Conservation (phyloP, 2,888 invertebrate genomes). For the Eilema sororculum region DNA sequence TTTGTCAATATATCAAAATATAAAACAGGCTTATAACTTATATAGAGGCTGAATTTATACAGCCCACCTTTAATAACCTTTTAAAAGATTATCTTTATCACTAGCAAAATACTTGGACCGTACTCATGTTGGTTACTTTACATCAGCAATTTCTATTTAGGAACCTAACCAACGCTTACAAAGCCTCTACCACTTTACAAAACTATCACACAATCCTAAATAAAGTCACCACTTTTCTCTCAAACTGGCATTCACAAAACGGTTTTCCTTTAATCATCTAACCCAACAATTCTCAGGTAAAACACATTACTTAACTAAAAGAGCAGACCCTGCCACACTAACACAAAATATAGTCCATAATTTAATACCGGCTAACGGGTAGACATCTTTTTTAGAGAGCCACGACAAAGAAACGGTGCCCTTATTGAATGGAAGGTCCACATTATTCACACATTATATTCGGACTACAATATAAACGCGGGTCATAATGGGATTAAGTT, state of each 20-base stretch:
- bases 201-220: conserved; percentile 5
- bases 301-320: conserved; percentile 64
- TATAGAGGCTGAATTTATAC: too few species aligned
- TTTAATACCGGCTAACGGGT: conserved; percentile 79
- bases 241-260: conserved; percentile 19
- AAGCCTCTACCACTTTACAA: background rate
- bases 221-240: conserved; percentile 3
- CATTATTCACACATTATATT: conserved; percentile 74
- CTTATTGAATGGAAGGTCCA: conserved; percentile 75
- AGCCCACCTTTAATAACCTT: background rate
- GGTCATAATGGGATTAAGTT: conserved; percentile 54
- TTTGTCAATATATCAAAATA: too few species aligned
- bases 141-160: background rate
- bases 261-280: conserved; percentile 66
- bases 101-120: background rate
- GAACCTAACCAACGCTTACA: background rate
- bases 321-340: conserved; percentile 63
- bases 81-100: background rate
- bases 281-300: conserved; percentile 65
- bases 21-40: too few species aligned
- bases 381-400: conserved; percentile 75
- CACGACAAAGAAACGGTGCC: conserved; percentile 70
- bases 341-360: conserved; percentile 76
- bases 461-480: conserved; percentile 68
- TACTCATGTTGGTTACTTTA: background rate